Percentiles rank a stretch among this genome's conserved stretches.
phyloP scores from a whole-genome alignment of 2,888 invertebrate species.

The Bellardia bayeri region DNA sequence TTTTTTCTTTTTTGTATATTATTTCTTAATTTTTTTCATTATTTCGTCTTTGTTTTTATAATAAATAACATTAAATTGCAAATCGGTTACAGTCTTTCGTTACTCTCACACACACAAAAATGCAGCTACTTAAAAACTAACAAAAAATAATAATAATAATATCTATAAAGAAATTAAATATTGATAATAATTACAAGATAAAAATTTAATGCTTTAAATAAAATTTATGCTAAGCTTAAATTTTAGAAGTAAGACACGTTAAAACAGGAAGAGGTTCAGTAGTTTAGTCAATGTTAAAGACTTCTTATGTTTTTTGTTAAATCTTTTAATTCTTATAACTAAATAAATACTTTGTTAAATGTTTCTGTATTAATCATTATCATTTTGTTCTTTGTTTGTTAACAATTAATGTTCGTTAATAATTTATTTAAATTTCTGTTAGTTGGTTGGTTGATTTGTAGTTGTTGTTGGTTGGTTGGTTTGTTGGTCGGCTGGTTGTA shows the following conservation, averaged over 20 bases:
- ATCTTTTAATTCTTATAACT: constrained; percentile 60
- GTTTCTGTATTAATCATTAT: not conserved
- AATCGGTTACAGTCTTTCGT: constrained; percentile 81
- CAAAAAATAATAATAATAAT: constrained; percentile 47
- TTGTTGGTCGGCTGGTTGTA: no score
- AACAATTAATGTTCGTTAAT: no score
- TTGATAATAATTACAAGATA: constrained; percentile 57
- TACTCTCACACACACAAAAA: constrained; percentile 78
- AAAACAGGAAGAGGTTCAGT: constrained; percentile 38
- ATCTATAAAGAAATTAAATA: constrained; percentile 5
- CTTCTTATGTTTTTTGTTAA: constrained; percentile 2
- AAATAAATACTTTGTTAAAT: constrained; percentile 39
- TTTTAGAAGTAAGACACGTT: constrained; percentile 43
- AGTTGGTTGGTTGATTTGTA: not conserved
- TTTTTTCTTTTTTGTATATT: constrained; percentile 12
- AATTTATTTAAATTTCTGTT: not conserved
- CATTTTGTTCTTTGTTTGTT: constrained; percentile 14
- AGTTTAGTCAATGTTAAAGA: constrained; percentile 6
- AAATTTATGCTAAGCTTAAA: constrained; percentile 70
- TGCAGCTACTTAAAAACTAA: constrained; percentile 79
- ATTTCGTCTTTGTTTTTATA: constrained; percentile 39
- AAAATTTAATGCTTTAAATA: constrained; percentile 22
- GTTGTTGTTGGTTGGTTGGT: not conserved
- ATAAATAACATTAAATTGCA: constrained; percentile 76
- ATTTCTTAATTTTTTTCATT: constrained; percentile 15